These are phyloP conservation scores for Cydia amplana DNA, from an alignment of 1,140 invertebrate genomes.

Conservation along the genomic window DNA sequence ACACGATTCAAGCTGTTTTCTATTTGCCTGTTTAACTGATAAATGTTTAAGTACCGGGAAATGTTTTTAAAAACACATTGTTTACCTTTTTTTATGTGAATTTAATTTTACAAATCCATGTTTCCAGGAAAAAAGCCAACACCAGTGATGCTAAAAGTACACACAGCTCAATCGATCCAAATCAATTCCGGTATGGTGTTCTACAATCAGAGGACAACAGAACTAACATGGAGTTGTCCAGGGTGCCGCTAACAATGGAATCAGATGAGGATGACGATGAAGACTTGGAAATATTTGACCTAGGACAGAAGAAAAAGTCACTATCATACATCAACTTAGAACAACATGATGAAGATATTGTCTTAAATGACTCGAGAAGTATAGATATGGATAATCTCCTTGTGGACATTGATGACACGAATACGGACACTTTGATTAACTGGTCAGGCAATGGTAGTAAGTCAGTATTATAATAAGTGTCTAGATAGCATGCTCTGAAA, in stretches of 20 bases:
- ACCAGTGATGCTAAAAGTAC: conserved; percentile 59
- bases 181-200: conserved; percentile 73
- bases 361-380: conserved; percentile 49
- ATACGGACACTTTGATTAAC: conserved; percentile 64
- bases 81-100: no score
- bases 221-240: conserved; percentile 65
- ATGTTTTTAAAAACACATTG: no score
- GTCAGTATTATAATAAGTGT: conserved; percentile 64
- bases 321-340: conserved; percentile 70
- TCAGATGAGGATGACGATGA: conserved; percentile 74
- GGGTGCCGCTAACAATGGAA: conserved; percentile 71
- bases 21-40: no score
- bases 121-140: conserved; percentile 67
- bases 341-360: conserved; percentile 63
- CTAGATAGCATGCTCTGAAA: conserved; percentile 1
- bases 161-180: conserved; percentile 58
- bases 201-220: conserved; percentile 66
- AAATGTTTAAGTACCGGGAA: no score
- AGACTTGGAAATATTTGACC: conserved; percentile 73
- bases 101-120: background rate
- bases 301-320: conserved; percentile 72
- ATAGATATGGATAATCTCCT: conserved; percentile 62
- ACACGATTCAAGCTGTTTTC: no score
- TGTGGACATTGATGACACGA: conserved; percentile 68
- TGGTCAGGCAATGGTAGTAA: conserved; percentile 68